Percentiles rank a stretch among this genome's conserved stretches.
Evolutionary conservation across 2,888 invertebrate genomes (phyloP).

Genomic region (Caenorhabditis sp.): DNA sequence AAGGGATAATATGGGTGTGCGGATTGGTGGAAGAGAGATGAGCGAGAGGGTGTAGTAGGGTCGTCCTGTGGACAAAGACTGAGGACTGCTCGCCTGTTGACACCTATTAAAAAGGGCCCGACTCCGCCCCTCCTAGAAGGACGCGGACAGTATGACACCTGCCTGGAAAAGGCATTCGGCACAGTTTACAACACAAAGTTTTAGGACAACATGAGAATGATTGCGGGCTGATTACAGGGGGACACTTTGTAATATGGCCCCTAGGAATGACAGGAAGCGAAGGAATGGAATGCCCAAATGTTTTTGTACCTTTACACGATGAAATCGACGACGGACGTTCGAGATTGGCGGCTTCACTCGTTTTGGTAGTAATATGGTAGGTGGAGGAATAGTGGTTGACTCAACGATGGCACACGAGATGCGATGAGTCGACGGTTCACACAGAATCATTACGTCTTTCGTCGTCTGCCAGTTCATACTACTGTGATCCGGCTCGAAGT

Average conservation of each 20-base stretch:
- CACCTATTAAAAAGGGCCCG: slow-evolving; percentile 42
- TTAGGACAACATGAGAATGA: too few species aligned
- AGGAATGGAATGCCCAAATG: slow-evolving; percentile 1
- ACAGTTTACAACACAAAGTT: slow-evolving; percentile 29
- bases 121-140: slow-evolving; percentile 18
- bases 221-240: neutral
- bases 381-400: slow-evolving; percentile 17
- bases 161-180: slow-evolving; percentile 8
- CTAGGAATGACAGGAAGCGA: slow-evolving; percentile 24
- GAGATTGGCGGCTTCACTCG: slow-evolving; percentile 12
- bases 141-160: neutral
- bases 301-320: slow-evolving; percentile 22
- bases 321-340: neutral
- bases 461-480: slow-evolving; percentile 14
- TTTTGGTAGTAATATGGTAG: slow-evolving; percentile 13
- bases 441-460: slow-evolving; percentile 32
- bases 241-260: slow-evolving; percentile 20
- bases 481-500: slow-evolving; percentile 20
- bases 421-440: slow-evolving; percentile 12
- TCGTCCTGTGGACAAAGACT: neutral
- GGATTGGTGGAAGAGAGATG: too few species aligned
- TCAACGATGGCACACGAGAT: slow-evolving; percentile 44
- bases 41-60: slow-evolving; percentile 18
- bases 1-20: slow-evolving; percentile 9
- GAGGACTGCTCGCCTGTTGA: slow-evolving; percentile 2